Evolutionary conservation across 2,888 invertebrate genomes (phyloP).

Genomic region (Agrochola circellaris): DNA sequence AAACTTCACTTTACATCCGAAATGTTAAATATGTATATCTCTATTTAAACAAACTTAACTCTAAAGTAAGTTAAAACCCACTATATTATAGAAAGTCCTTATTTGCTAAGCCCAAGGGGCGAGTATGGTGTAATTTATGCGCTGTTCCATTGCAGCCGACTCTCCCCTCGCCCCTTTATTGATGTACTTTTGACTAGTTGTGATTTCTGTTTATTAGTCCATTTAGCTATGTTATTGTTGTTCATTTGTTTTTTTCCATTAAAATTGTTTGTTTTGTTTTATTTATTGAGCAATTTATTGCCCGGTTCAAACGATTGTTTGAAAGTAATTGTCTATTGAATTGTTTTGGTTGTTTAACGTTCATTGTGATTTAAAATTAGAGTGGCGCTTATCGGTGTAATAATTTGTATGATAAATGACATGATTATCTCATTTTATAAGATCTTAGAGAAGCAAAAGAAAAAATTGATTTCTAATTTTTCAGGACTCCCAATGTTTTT

Average conservation of each 20-base stretch:
- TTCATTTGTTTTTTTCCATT: constrained; percentile 72
- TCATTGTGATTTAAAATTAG: constrained; percentile 1
- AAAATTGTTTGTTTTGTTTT: constrained; percentile 61
- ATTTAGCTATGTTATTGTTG: constrained; percentile 81
- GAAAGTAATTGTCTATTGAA: constrained; percentile 34
- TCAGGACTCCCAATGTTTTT: too few species aligned
- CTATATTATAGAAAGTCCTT: constrained; percentile 61
- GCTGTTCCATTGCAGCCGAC: constrained; percentile 76
- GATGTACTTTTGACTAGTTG: constrained; percentile 89
- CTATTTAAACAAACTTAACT: constrained; percentile 26
- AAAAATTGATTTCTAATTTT: too few species aligned
- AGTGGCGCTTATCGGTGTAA: neutral
- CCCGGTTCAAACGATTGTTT: constrained; percentile 37
- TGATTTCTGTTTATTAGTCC: constrained; percentile 87
- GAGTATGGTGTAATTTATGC: constrained; percentile 79
- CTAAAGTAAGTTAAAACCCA: constrained; percentile 68
- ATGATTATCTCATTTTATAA: neutral
- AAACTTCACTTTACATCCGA: neutral
- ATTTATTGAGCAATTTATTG: constrained; percentile 55
- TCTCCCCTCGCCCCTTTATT: constrained; percentile 81
- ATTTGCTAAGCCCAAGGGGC: constrained; percentile 69
- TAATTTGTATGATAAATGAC: neutral
- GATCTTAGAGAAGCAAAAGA: neutral
- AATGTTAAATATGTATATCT: constrained; percentile 4
- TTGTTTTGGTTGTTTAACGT: constrained; percentile 31